Evolutionary conservation across 2,888 invertebrate species (phyloP).

Genomic region (Ophion costatus): DNA sequence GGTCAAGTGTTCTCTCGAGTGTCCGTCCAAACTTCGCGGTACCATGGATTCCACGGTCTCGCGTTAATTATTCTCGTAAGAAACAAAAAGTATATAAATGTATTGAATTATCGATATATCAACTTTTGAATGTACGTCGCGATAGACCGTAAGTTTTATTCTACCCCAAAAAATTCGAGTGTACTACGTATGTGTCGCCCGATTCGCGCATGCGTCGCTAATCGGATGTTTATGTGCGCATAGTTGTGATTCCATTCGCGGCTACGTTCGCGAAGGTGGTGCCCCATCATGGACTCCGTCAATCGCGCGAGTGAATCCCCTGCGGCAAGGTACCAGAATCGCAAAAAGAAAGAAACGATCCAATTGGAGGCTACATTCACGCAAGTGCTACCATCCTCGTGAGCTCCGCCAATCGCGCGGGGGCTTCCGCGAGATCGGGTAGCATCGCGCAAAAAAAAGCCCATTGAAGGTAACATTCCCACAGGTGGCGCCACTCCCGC

Average conservation of each 20-base stretch:
- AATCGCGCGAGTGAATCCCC: too few relatives aligned
- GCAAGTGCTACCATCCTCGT: too few relatives aligned
- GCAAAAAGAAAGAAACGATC: too few relatives aligned
- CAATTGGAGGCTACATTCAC: too few relatives aligned
- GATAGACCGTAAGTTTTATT: conserved; percentile 56
- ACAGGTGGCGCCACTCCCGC: too few relatives aligned
- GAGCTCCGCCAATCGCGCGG: too few relatives aligned
- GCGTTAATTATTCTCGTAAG: conserved; percentile 14
- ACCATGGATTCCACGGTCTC: conserved; percentile 56
- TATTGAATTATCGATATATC: conserved; percentile 31
- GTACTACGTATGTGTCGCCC: conserved; percentile 32
- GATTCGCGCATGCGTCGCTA: conserved; percentile 21
- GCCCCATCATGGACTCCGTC: too few relatives aligned
- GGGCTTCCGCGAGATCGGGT: too few relatives aligned
- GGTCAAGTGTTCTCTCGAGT: conserved; percentile 36
- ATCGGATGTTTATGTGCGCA: conserved; percentile 12
- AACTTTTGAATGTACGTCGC: conserved; percentile 52
- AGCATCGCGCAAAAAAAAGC: too few relatives aligned
- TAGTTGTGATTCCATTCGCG: conserved; percentile 29
- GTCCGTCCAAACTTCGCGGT: conserved; percentile 29
- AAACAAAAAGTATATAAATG: neutral
- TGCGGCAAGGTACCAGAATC: too few relatives aligned
- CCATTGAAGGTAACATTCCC: too few relatives aligned
- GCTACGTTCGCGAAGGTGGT: neutral
- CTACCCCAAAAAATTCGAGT: conserved; percentile 10